These are phyloP conservation scores for Lepilemur ruficaudatus DNA, from an alignment of 2,797 vertebrate species.

Conservation along the genomic window DNA sequence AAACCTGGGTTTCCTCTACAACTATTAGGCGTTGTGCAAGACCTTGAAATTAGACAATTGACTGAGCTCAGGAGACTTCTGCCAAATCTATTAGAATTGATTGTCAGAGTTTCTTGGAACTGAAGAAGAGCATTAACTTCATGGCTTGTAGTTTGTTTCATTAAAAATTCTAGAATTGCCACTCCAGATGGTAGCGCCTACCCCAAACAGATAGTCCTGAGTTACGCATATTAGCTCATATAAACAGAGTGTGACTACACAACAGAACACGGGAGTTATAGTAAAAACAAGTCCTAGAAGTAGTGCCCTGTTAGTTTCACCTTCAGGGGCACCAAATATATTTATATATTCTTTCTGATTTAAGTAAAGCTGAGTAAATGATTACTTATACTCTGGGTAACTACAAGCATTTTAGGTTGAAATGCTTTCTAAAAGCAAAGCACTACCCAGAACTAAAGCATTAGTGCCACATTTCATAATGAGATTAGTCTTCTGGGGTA, in stretches of 20 bases:
- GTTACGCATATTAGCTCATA: background rate
- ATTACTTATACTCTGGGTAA: background rate
- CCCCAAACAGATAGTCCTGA: accelerated
- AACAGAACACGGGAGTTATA: background rate
- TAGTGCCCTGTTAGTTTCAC: background rate
- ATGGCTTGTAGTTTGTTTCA: background rate
- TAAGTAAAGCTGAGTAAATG: background rate
- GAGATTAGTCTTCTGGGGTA: background rate
- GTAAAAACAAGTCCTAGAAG: background rate
- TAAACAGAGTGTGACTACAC: background rate
- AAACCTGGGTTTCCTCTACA: constrained; percentile 59
- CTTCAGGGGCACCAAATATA: background rate
- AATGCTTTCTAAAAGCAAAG: background rate
- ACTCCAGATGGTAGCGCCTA: accelerated
- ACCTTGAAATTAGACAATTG: constrained; percentile 57
- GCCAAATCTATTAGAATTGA: constrained; percentile 26
- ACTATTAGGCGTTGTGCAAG: constrained; percentile 43
- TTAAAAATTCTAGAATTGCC: accelerated
- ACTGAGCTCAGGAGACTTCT: constrained; percentile 61
- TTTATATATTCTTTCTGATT: background rate
- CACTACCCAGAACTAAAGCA: background rate
- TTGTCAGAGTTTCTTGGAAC: background rate
- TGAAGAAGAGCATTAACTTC: constrained; percentile 42
- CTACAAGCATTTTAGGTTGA: background rate
- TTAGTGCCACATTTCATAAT: background rate